These are phyloP conservation scores for Podarcis cretensis DNA, from an alignment of 2,113 vertebrate genomes.

Conservation along the genomic window DNA sequence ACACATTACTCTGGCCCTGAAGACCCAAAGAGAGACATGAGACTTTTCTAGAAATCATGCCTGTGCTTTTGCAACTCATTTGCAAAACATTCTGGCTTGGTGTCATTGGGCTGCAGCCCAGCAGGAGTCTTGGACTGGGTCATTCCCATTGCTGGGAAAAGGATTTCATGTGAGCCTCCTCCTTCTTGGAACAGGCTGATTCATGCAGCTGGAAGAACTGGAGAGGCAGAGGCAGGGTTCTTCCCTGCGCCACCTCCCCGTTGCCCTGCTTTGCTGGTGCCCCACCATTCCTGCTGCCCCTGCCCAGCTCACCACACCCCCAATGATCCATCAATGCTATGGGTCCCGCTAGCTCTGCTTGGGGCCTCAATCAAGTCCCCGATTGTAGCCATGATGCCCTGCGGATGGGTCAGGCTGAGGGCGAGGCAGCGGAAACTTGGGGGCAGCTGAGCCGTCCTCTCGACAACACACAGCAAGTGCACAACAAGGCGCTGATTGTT, in stretches of 20 bases:
- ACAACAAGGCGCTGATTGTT: conserved; percentile 20
- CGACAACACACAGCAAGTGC: not conserved
- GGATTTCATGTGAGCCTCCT: not conserved
- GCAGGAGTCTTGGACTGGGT: not conserved
- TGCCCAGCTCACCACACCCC: not conserved
- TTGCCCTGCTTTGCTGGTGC: not conserved
- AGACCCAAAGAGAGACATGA: not conserved
- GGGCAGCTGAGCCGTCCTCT: not conserved
- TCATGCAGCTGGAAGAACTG: not conserved
- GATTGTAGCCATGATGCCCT: not conserved
- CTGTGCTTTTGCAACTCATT: not conserved
- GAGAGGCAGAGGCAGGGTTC: not conserved
- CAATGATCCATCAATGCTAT: not conserved
- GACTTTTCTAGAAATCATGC: not conserved
- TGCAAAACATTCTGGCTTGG: not conserved
- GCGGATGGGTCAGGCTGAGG: conserved; percentile 11
- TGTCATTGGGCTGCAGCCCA: not conserved
- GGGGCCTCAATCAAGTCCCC: not conserved
- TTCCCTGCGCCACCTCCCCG: not conserved
- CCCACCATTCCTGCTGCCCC: not conserved
- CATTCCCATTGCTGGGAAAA: not conserved
- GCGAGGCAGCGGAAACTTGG: conserved; percentile 20
- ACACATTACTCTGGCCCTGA: not conserved
- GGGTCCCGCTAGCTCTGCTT: not conserved
- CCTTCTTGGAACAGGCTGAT: not conserved